phyloP scores from a whole-genome alignment of 2,888 invertebrate genomes.

The Parelbella ahira region DNA sequence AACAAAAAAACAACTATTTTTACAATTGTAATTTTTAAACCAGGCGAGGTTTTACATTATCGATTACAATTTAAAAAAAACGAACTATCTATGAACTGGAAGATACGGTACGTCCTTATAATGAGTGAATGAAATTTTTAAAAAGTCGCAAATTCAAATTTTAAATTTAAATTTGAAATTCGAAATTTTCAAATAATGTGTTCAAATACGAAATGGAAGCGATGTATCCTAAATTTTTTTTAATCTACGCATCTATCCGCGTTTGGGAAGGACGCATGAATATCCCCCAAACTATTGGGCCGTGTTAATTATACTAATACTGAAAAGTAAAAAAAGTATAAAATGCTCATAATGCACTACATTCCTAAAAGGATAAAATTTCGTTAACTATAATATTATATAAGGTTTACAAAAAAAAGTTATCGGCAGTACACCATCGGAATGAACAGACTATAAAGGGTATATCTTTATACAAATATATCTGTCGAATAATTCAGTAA shows the following conservation, averaged over 20 bases:
- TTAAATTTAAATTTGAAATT: too few species aligned
- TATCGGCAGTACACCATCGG: conserved; percentile 44
- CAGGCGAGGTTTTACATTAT: conserved; percentile 30
- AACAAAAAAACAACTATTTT: conserved; percentile 39
- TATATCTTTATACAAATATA: too few species aligned
- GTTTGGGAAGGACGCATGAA: conserved; percentile 2
- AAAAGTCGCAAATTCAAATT: too few species aligned
- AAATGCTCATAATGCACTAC: too few species aligned
- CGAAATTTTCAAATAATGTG: too few species aligned
- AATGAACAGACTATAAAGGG: conserved; percentile 34
- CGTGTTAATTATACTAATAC: conserved; percentile 43
- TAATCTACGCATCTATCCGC: too few species aligned
- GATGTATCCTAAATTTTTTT: too few species aligned
- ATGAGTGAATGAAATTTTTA: too few species aligned
- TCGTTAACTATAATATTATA: neutral
- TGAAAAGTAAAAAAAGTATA: conserved; percentile 33
- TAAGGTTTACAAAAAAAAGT: conserved; percentile 30
- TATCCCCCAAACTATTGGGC: conserved; percentile 3
- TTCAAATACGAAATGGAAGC: too few species aligned
- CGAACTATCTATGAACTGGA: conserved; percentile 8
- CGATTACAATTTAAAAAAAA: conserved; percentile 19
- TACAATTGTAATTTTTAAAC: conserved; percentile 24
- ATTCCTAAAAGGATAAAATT: too few species aligned
- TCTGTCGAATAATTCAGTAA: too few species aligned
- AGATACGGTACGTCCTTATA: too few species aligned